These are phyloP conservation scores for Drosophila atripex DNA, from an alignment of 2,888 invertebrate genomes.

Conservation along the genomic window DNA sequence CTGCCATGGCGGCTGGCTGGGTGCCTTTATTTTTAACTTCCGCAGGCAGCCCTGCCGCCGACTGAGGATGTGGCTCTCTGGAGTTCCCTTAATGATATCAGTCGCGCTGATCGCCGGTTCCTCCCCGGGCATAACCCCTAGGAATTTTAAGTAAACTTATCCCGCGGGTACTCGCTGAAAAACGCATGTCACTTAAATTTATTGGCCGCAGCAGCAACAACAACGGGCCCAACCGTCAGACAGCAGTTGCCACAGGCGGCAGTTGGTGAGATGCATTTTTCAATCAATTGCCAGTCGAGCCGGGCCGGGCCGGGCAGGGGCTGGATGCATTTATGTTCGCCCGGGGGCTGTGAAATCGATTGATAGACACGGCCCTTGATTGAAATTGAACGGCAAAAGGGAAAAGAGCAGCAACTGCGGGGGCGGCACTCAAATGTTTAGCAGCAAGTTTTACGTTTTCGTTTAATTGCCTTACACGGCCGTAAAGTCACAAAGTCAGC, in stretches of 20 bases:
- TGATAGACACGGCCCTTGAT: conserved; percentile 72
- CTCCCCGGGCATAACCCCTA: conserved; percentile 52
- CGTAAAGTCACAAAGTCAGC: conserved; percentile 54
- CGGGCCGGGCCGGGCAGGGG: neutral
- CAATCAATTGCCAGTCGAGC: conserved; percentile 68
- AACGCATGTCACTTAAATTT: conserved; percentile 80
- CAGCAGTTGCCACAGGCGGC: conserved; percentile 30
- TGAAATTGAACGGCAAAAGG: conserved; percentile 60
- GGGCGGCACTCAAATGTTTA: conserved; percentile 59
- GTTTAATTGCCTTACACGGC: conserved; percentile 71
- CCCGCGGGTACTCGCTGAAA: conserved; percentile 78
- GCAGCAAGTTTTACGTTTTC: conserved; percentile 59
- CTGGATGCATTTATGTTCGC: conserved; percentile 54
- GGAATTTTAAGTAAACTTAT: conserved; percentile 74
- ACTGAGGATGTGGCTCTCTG: conserved; percentile 56
- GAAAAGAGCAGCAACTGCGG: conserved; percentile 14
- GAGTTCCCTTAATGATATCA: conserved; percentile 69
- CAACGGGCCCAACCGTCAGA: conserved; percentile 15
- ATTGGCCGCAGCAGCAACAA: conserved; percentile 65
- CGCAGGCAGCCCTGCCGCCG: conserved; percentile 45
- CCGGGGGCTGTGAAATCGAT: conserved; percentile 75
- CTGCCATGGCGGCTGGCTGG: conserved; percentile 44
- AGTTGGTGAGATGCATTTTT: conserved; percentile 72
- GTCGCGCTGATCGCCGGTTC: conserved; percentile 56
- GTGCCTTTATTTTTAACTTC: conserved; percentile 64